phyloP scores from a whole-genome alignment of 1,140 invertebrate species.

The Pseudomyrmex flavicornis region DNA sequence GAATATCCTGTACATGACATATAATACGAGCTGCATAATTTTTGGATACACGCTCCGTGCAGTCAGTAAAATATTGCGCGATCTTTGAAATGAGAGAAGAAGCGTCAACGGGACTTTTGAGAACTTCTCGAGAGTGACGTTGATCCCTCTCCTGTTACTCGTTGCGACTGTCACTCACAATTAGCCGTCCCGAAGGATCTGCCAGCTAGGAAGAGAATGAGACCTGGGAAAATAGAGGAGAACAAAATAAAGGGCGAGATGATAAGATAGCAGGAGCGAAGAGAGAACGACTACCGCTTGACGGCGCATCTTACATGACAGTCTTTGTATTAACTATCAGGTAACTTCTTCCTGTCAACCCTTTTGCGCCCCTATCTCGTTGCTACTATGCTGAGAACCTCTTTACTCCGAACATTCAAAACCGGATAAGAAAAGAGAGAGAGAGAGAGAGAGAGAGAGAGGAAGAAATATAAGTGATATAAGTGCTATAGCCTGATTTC shows the following conservation, averaged over 20 bases:
- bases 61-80: constrained; percentile 10
- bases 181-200: constrained; percentile 79
- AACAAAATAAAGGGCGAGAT: constrained; percentile 64
- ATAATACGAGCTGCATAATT: constrained; percentile 5
- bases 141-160: constrained; percentile 75
- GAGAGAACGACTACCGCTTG: constrained; percentile 71
- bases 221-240: constrained; percentile 74
- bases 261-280: constrained; percentile 53
- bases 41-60: constrained; percentile 31
- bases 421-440: constrained; percentile 50
- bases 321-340: constrained; percentile 81
- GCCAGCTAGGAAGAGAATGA: constrained; percentile 72
- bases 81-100: constrained; percentile 65
- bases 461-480: constrained; percentile 27
- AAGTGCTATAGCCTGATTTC: too few relatives aligned
- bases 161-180: constrained; percentile 81
- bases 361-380: constrained; percentile 65
- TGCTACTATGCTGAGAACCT: constrained; percentile 50
- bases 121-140: constrained; percentile 78
- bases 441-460: constrained; percentile 12
- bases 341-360: constrained; percentile 79
- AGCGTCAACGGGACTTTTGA: constrained; percentile 67
- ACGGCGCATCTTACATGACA: constrained; percentile 78
- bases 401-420: constrained; percentile 40
- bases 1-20: not conserved